Base-by-base conservation (phyloP, 2,113 vertebrate species). In the Calonectris borealis region DNA sequence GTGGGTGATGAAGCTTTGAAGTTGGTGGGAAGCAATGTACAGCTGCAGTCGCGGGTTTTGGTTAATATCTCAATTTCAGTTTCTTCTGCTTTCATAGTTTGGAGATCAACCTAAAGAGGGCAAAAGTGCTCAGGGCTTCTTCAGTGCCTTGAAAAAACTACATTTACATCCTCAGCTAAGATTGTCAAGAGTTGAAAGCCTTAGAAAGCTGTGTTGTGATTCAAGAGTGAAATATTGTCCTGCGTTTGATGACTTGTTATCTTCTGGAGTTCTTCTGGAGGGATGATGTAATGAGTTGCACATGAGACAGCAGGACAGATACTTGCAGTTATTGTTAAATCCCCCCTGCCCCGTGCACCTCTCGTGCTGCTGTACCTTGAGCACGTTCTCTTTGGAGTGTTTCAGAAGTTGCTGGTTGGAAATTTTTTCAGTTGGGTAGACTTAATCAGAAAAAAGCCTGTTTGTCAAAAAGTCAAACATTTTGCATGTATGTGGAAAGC, bases 401-500 rank as follows among this genome's bases (percentile, higher is more conserved):
- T 92, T 69, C 18, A 36, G 58, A 69, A 69, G 18, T 8, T 65
- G 8, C 29, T 72, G 19, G 4, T 12, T 44, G 38, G 48, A 40
- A 55, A 0, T 22, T 19, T 87, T 75, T 80, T 73, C 7, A 36
- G 2, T 70, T 32, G 48, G 64, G 19, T 22, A 24, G 18, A 26
- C 17, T 55, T 34, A 64, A 42, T 73, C 22, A 80, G n/a, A 6
- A 80, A 51, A 62, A 65, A n/a, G 8, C 3, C 20, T 36, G 17
- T 61, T 55, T 76, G 32, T 83, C 61, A 49, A 12, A 46, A 88
- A 48, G 16, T 24, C 31, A 34, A 48, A 8, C 24, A 3, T 79
- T 18, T 68, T 78, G 7, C 0, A 4, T 0, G 0, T n/a, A 2
- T 14, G 8, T 83, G 44, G 57, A 88, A 87, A 79, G 10, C 20